Conservation (phyloP, 37 sponge, comb jelly and placozoan species). For the Halisarca cf. caerulea region DNA sequence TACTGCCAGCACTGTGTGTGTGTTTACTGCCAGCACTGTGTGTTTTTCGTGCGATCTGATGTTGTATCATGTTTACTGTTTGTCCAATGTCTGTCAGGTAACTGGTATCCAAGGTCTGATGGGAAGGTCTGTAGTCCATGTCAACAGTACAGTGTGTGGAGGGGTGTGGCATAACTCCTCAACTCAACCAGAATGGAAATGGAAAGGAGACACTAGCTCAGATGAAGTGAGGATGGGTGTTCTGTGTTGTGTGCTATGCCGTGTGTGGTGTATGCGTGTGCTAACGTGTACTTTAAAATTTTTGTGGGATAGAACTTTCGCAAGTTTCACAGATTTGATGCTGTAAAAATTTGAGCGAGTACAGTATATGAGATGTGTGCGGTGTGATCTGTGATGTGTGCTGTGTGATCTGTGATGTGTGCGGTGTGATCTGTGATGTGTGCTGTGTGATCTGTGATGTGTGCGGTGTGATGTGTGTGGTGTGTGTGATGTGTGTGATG, state of each 20-base stretch:
- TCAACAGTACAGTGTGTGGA: slow-evolving; percentile 26
- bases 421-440: background rate
- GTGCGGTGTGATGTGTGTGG: background rate
- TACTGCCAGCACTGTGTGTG: no score
- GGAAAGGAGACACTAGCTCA: slow-evolving; percentile 88
- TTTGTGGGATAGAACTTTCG: no score
- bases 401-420: background rate
- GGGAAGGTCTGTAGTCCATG: slow-evolving; percentile 63
- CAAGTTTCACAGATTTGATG: no score
- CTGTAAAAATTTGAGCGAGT: no score
- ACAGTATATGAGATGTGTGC: background rate
- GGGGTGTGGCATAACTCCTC: slow-evolving; percentile 64
- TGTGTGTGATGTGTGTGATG: background rate
- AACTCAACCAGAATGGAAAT: slow-evolving; percentile 58
- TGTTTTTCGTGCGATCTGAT: background rate
- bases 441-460: background rate
- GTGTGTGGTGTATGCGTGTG: background rate
- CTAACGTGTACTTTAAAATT: background rate
- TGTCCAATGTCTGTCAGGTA: slow-evolving; percentile 34
- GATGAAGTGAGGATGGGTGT: slow-evolving; percentile 54
- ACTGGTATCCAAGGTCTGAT: slow-evolving; percentile 72
- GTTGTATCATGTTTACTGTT: background rate
- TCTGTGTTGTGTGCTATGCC: background rate
- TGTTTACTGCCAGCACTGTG: no score
- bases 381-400: background rate